Evolutionary conservation across 2,113 vertebrate species (phyloP), one percentile per base, ranked within the genome.

Genomic region (Capreolus pygargus): DNA sequence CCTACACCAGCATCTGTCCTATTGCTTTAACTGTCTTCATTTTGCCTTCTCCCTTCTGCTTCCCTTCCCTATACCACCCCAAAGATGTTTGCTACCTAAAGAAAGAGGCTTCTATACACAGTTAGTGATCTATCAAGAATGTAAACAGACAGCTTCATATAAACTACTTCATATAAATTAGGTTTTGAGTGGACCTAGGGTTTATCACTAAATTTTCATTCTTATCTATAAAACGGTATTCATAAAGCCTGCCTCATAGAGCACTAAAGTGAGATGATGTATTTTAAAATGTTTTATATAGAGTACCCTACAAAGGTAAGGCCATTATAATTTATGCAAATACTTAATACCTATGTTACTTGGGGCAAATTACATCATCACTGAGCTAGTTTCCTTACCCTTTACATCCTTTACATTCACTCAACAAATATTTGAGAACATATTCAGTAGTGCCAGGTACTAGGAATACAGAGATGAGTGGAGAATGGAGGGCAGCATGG

Each of bases 281-380:
- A 70, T 96, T 94, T 98, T 76, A n/a, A 92, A 94, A 82, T 87
- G 21, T 45, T 96, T 70, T 61, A 94, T 92, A 89, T 39, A 86
- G 52, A 91, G 84, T 92, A 52, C 23, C 54, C 47, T 81, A 30
- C 33, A 94, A 97, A 92, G 45, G 83, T 86, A 92, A 89, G 13
- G 70, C 74, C 43, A 83, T 96, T 96, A n/a, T 86, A 95, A 78
- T 92, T 95, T 97, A 82, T 54, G 6, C 93, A 89, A 95, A 96
- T 97, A 96, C 21, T 67, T 93, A 92, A 86, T 64, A 47, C n/a
- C 50, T 94, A 1, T 93, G 43, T 96, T 58, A 83, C 33, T 86
- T 96, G 70, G 45, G 76, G 28, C 67, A 94, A 7, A 94, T 87
- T 94, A 93, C 70, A 67, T 96, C 15, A 92, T 95, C 96, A 85